Evolutionary conservation across 1,140 invertebrate species (phyloP).

Genomic region (Thaumatotibia leucotreta): DNA sequence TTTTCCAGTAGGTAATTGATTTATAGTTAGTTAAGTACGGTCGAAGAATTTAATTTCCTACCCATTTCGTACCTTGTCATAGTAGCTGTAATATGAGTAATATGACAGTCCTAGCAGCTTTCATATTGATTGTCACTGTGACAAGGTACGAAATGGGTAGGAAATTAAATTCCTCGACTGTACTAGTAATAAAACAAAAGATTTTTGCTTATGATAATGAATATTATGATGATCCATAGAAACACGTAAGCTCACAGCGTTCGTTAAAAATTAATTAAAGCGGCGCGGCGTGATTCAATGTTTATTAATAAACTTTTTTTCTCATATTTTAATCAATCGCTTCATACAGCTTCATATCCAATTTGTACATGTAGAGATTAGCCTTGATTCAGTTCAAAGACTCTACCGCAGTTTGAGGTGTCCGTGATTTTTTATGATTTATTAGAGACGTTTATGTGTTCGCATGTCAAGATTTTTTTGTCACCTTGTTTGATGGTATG

Average conservation of each 20-base stretch:
- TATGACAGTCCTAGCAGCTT: no score
- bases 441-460: slow-evolving; percentile 34
- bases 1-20: no score
- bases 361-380: slow-evolving; percentile 19
- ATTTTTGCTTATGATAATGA: no score
- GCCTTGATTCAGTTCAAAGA: slow-evolving; percentile 58
- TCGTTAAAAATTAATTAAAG: background rate
- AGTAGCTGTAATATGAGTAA: no score
- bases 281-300: slow-evolving; percentile 35
- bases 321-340: background rate
- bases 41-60: no score
- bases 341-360: slow-evolving; percentile 4
- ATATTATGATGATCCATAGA: no score
- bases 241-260: background rate
- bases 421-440: slow-evolving; percentile 40
- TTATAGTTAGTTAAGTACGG: no score
- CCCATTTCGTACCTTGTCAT: no score
- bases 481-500: slow-evolving; percentile 22
- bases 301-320: slow-evolving; percentile 34
- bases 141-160: no score
- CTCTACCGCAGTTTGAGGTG: slow-evolving; percentile 25
- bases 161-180: no score
- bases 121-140: no score
- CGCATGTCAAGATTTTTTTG: slow-evolving; percentile 42
- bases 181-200: no score